These are phyloP conservation scores for Nipponia nippon DNA, from an alignment of 2,113 vertebrate species.

Conservation along the genomic window DNA sequence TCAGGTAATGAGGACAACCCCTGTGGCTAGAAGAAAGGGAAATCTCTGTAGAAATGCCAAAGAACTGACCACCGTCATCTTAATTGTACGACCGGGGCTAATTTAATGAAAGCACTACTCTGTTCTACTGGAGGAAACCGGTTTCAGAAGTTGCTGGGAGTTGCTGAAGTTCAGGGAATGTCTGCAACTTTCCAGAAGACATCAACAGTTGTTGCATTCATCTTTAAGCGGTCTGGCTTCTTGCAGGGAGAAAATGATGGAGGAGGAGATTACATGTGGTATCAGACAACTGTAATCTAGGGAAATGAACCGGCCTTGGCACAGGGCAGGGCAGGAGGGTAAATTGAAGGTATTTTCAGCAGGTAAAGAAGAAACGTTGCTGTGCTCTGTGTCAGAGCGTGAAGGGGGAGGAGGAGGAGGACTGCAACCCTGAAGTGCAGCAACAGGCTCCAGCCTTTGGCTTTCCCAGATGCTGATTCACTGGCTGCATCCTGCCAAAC, in stretches of 20 bases:
- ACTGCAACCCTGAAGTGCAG: neutral
- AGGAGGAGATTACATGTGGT: neutral
- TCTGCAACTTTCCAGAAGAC: neutral
- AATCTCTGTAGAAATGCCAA: neutral
- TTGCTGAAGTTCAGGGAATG: accelerated
- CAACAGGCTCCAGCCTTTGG: neutral
- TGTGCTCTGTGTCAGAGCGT: neutral
- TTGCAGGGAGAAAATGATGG: neutral
- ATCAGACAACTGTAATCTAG: accelerated
- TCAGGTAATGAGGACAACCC: neutral
- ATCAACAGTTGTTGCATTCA: accelerated
- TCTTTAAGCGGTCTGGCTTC: neutral
- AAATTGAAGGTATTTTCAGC: neutral
- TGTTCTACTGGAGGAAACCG: neutral
- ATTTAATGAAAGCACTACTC: neutral
- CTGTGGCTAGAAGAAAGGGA: neutral
- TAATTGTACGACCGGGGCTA: neutral
- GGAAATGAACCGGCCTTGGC: accelerated
- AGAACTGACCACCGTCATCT: neutral
- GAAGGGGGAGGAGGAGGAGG: neutral
- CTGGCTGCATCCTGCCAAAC: neutral
- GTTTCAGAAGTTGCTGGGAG: neutral
- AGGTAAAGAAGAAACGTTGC: neutral
- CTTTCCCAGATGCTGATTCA: neutral
- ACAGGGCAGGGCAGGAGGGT: neutral